These are phyloP conservation scores for Liparis tanakae DNA, from an alignment of 2,797 vertebrate genomes.

Conservation along the genomic window DNA sequence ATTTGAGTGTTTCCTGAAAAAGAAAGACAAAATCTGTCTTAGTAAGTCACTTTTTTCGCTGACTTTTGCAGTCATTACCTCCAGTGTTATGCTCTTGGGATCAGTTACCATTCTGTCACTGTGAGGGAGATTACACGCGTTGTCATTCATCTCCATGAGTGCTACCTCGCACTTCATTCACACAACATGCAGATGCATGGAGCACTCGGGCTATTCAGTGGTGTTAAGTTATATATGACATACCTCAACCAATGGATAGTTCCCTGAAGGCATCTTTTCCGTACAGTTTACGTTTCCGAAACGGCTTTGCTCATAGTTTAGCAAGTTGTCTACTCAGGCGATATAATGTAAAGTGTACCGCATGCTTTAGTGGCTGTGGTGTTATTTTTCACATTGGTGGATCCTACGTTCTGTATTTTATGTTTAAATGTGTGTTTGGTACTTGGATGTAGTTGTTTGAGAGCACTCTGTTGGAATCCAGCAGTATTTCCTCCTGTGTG, in stretches of 20 bases:
- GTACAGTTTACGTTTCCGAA: conserved; percentile 32
- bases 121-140: conserved; percentile 28
- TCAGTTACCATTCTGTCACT: conserved; percentile 39
- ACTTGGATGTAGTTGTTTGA: neutral
- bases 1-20: neutral
- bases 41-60: neutral
- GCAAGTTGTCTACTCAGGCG: neutral
- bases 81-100: neutral
- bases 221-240: conserved; percentile 25
- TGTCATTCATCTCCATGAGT: conserved; percentile 41
- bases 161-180: conserved; percentile 32
- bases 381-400: too few relatives aligned
- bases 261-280: neutral
- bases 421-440: conserved; percentile 12
- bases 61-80: neutral
- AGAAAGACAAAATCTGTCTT: neutral
- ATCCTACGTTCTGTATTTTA: neutral
- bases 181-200: conserved; percentile 22
- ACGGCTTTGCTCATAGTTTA: conserved; percentile 11
- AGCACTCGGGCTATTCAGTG: neutral
- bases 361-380: neutral
- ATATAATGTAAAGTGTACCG: neutral
- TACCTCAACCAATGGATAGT: conserved; percentile 20
- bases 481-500: conserved; percentile 34
- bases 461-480: conserved; percentile 27